These are phyloP conservation scores for Prinia subflava DNA, from an alignment of 2,113 vertebrate species.

Conservation along the genomic window DNA sequence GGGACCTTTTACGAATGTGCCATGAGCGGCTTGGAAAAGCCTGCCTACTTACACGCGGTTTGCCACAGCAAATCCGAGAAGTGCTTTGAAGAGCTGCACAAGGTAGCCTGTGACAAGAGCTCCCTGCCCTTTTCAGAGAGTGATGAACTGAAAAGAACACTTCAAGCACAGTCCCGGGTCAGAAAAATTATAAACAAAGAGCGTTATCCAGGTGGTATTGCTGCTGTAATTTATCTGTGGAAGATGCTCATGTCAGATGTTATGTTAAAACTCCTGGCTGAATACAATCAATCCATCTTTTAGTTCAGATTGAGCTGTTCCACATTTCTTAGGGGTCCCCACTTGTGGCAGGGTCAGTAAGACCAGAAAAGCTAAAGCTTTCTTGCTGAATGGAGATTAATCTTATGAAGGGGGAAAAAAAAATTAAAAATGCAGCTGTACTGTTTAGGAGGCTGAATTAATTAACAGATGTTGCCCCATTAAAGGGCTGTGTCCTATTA, in stretches of 20 bases:
- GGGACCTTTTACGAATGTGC: constrained; percentile 92
- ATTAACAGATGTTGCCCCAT: too few species aligned
- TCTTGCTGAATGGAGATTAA: too few species aligned
- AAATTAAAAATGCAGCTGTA: too few species aligned
- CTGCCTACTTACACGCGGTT: constrained; percentile 70
- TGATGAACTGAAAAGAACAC: constrained; percentile 80
- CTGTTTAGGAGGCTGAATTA: too few species aligned
- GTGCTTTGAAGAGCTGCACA: constrained; percentile 79
- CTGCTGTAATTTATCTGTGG: neutral
- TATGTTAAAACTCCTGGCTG: neutral
- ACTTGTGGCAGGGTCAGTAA: too few species aligned
- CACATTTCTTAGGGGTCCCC: too few species aligned
- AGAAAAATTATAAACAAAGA: too few species aligned
- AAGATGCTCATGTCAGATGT: neutral
- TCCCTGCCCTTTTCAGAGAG: constrained; percentile 70
- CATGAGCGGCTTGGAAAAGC: constrained; percentile 82
- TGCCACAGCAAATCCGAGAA: constrained; percentile 78
- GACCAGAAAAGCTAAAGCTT: too few species aligned
- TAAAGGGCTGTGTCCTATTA: too few species aligned
- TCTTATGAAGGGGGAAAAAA: too few species aligned
- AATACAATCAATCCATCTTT: too few species aligned
- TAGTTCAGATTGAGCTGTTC: too few species aligned
- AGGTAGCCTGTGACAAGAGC: constrained; percentile 80
- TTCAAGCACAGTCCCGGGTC: constrained; percentile 94
- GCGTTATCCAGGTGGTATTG: neutral